A percentile compares a stretch with the other conserved stretches of the same genome.
Conservation (phyloP, 2,888 invertebrate species). For the Watsonalla cultraria region DNA sequence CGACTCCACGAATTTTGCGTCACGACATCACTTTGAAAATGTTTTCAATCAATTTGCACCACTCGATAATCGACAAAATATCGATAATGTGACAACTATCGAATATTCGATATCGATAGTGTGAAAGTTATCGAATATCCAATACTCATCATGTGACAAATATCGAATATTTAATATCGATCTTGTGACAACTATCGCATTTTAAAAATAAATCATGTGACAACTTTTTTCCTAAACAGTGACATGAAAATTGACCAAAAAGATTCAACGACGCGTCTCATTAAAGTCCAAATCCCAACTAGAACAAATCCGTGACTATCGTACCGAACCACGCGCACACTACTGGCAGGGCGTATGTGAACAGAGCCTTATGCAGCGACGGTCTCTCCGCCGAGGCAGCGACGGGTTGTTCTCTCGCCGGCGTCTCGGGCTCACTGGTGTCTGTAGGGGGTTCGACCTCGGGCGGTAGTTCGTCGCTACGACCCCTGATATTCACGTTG, state of each 20-base stretch:
- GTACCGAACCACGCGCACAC: conserved; percentile 92
- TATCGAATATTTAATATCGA: too few relatives aligned
- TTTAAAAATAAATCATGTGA: too few relatives aligned
- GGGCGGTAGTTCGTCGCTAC: conserved; percentile 15
- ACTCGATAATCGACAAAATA: conserved; percentile 1
- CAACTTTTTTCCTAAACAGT: too few relatives aligned
- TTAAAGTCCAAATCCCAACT: conserved; percentile 42
- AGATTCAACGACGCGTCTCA: too few relatives aligned
- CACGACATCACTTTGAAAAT: not conserved
- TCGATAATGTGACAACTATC: conserved; percentile 11
- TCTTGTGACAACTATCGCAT: too few relatives aligned
- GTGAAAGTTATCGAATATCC: too few relatives aligned
- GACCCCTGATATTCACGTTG: conserved; percentile 41
- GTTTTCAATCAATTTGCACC: not conserved
- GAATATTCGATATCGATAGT: too few relatives aligned
- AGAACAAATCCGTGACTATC: conserved; percentile 89
- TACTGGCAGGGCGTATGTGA: conserved; percentile 88
- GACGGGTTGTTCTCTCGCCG: conserved; percentile 41
- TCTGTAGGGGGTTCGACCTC: conserved; percentile 7
- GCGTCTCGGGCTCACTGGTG: conserved; percentile 8
- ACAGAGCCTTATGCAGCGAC: conserved; percentile 81
- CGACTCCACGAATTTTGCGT: not conserved
- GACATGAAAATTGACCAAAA: too few relatives aligned
- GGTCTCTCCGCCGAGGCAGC: conserved; percentile 58
- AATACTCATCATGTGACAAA: too few relatives aligned